Evolutionary conservation across 2,113 vertebrate species (phyloP).

Genomic region (Corythornis cristatus): DNA sequence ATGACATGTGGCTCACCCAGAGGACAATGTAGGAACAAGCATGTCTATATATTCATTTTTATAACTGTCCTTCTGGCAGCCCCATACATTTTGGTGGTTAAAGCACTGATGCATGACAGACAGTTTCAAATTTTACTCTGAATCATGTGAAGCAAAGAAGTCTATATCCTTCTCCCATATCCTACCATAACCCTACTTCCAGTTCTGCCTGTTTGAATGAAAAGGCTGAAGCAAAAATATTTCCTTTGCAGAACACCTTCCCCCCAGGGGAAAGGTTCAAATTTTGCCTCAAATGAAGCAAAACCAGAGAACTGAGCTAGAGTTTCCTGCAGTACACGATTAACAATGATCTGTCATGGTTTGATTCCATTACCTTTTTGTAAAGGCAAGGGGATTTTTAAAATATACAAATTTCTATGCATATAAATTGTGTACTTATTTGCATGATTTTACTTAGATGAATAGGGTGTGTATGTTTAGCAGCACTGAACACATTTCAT

Average conservation of each 20-base stretch:
- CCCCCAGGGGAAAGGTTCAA: not conserved
- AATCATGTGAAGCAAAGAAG: not conserved
- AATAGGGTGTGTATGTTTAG: not conserved
- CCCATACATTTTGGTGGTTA: not conserved
- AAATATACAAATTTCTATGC: not conserved
- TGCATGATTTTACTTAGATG: not conserved
- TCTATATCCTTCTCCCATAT: not conserved
- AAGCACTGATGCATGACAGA: not conserved
- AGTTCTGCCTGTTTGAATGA: constrained; percentile 25
- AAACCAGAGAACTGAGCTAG: not conserved
- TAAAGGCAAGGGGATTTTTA: not conserved
- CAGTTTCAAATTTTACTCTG: not conserved
- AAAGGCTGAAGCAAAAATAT: not conserved
- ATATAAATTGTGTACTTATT: not conserved
- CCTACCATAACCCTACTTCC: not conserved
- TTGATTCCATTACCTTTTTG: constrained; percentile 27
- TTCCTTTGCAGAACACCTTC: not conserved
- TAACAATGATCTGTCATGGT: constrained; percentile 40
- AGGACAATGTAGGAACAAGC: not conserved
- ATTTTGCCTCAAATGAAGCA: constrained; percentile 44
- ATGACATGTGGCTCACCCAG: not conserved
- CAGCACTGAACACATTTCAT: not conserved
- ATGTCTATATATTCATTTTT: not conserved
- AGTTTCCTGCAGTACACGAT: constrained; percentile 35
- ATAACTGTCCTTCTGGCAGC: not conserved